A percentile compares a stretch with the other conserved stretches of the same genome.
Evolutionary conservation across 2,888 invertebrate genomes (phyloP).

Genomic region (Pristionchus arcanus): DNA sequence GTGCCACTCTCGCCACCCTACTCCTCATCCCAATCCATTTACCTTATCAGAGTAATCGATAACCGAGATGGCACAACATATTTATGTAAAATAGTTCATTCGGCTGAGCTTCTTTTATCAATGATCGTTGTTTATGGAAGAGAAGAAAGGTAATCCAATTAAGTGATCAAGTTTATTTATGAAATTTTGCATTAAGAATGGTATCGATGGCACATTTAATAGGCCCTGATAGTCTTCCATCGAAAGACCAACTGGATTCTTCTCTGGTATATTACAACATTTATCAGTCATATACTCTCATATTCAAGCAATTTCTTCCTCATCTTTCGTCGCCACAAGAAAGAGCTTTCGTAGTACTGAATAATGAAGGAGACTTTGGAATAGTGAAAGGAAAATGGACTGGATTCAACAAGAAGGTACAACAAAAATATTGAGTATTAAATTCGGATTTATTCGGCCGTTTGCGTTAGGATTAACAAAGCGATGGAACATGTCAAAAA

Average conservation of each 20-base stretch:
- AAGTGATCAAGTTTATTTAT: too few species aligned
- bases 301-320: slow-evolving; percentile 78
- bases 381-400: slow-evolving; percentile 81
- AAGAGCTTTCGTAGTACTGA: slow-evolving; percentile 81
- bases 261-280: slow-evolving; percentile 70
- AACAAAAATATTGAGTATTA: too few species aligned
- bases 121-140: slow-evolving; percentile 80
- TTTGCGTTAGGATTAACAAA: too few species aligned
- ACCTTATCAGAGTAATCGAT: slow-evolving; percentile 76
- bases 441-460: too few species aligned
- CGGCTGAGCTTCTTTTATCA: slow-evolving; percentile 81
- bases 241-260: slow-evolving; percentile 77
- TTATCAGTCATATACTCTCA: background rate
- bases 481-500: too few species aligned
- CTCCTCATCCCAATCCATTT: too few species aligned
- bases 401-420: slow-evolving; percentile 73
- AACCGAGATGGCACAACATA: slow-evolving; percentile 80
- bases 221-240: slow-evolving; percentile 81
- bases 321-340: slow-evolving; percentile 80
- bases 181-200: slow-evolving; percentile 67
- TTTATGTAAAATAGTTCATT: slow-evolving; percentile 81
- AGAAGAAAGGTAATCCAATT: slow-evolving; percentile 55
- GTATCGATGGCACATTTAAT: slow-evolving; percentile 81
- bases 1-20: too few species aligned
- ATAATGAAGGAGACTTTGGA: slow-evolving; percentile 81